Conservation (phyloP, 2,797 vertebrate species). For the Spondyliosoma cantharus region DNA sequence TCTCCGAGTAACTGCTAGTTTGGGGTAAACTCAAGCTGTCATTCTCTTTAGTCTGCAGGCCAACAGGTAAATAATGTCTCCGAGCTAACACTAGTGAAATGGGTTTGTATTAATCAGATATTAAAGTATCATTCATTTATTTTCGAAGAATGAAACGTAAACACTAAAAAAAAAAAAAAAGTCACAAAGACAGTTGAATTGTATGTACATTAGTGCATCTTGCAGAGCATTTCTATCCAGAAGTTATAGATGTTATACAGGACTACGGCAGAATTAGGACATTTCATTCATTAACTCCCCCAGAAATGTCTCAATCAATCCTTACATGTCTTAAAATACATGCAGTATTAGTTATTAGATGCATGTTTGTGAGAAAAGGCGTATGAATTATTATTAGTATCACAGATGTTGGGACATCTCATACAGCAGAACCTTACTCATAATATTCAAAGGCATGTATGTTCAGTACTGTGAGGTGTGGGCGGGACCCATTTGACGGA, state of each 20-base stretch:
- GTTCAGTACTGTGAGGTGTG: slow-evolving; percentile 20
- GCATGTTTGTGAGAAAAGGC: slow-evolving; percentile 15
- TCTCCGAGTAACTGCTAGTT: too few species aligned
- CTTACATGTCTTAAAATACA: slow-evolving; percentile 7
- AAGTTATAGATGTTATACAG: neutral
- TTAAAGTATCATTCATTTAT: too few species aligned
- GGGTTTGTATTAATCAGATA: too few species aligned
- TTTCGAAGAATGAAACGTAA: too few species aligned
- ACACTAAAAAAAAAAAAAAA: too few species aligned
- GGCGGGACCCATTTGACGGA: slow-evolving; percentile 47
- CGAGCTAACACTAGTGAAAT: too few species aligned
- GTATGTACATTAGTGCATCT: too few species aligned
- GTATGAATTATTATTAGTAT: slow-evolving; percentile 11
- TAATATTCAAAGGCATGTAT: slow-evolving; percentile 27
- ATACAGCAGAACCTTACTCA: slow-evolving; percentile 8
- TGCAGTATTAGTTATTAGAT: neutral
- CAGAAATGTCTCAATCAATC: slow-evolving; percentile 4
- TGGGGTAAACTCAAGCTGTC: too few species aligned
- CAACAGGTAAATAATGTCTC: too few species aligned
- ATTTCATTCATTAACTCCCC: slow-evolving; percentile 17
- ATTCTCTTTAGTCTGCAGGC: too few species aligned
- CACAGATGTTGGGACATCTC: slow-evolving; percentile 18
- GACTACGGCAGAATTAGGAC: neutral
- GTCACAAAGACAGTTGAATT: too few species aligned
- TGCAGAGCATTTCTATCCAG: too few species aligned